Conservation (phyloP, 2,888 invertebrate species). For the Nomada fucata region DNA sequence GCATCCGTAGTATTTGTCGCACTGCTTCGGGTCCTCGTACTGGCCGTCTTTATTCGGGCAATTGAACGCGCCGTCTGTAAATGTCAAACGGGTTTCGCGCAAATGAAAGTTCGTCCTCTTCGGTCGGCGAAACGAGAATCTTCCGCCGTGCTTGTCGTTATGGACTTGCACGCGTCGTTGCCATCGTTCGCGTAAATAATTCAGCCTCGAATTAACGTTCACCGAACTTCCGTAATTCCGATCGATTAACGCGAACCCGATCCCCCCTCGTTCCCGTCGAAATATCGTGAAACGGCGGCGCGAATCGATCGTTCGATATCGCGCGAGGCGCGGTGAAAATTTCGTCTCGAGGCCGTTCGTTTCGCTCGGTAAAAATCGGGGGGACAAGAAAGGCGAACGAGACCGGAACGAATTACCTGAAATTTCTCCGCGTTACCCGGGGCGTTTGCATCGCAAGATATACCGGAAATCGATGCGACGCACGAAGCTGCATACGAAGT, state of each 20-base stretch:
- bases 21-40: constrained; percentile 92
- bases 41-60: constrained; percentile 93
- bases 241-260: too few relatives aligned
- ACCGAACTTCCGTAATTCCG: too few relatives aligned
- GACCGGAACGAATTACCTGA: constrained; percentile 29
- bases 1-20: constrained; percentile 95
- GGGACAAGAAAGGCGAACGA: not conserved
- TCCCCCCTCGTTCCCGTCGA: too few relatives aligned
- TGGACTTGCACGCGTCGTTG: not conserved
- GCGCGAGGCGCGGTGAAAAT: not conserved
- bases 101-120: constrained; percentile 7
- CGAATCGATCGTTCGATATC: too few relatives aligned
- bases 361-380: constrained; percentile 11
- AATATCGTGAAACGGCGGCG: too few relatives aligned
- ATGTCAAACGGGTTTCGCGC: constrained; percentile 63
- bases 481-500: constrained; percentile 50
- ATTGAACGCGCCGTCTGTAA: constrained; percentile 87
- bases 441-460: constrained; percentile 33
- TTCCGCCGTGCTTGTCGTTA: not conserved
- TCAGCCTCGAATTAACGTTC: too few relatives aligned
- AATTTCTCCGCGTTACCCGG: constrained; percentile 47
- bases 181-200: too few relatives aligned
- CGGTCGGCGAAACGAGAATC: not conserved
- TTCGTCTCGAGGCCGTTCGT: not conserved
- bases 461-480: constrained; percentile 55